These are phyloP conservation scores for Chauna torquata DNA, from an alignment of 2,113 vertebrate species.

Conservation along the genomic window DNA sequence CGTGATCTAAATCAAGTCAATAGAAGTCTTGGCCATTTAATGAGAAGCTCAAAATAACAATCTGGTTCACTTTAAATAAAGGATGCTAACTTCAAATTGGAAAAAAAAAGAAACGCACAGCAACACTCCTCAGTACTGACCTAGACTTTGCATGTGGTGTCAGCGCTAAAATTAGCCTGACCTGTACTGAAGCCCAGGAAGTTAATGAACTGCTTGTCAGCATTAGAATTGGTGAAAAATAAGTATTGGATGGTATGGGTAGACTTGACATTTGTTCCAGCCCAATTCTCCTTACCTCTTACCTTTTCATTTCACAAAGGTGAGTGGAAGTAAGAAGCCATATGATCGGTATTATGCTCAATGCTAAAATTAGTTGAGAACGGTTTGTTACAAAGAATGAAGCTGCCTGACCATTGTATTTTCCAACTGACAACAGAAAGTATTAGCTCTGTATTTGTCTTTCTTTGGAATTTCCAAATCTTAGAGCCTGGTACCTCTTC, in stretches of 20 bases:
- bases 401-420: background rate
- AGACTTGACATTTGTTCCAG: background rate
- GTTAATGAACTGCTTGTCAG: background rate
- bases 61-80: background rate
- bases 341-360: background rate
- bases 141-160: background rate
- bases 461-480: background rate
- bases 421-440: background rate
- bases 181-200: background rate
- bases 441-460: background rate
- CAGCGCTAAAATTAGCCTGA: background rate
- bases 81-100: background rate
- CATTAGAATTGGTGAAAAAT: background rate
- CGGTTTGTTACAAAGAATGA: background rate
- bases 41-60: background rate
- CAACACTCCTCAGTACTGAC: background rate
- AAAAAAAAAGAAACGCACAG: too few species aligned
- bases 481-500: background rate
- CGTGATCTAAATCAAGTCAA: background rate
- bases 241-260: background rate
- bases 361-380: background rate
- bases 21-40: background rate
- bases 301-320: background rate
- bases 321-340: background rate
- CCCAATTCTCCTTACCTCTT: background rate